A percentile compares a stretch with the other conserved stretches of the same genome.
Evolutionary conservation across 1,140 invertebrate species (phyloP).

Genomic region (Drosophila bifasciata): DNA sequence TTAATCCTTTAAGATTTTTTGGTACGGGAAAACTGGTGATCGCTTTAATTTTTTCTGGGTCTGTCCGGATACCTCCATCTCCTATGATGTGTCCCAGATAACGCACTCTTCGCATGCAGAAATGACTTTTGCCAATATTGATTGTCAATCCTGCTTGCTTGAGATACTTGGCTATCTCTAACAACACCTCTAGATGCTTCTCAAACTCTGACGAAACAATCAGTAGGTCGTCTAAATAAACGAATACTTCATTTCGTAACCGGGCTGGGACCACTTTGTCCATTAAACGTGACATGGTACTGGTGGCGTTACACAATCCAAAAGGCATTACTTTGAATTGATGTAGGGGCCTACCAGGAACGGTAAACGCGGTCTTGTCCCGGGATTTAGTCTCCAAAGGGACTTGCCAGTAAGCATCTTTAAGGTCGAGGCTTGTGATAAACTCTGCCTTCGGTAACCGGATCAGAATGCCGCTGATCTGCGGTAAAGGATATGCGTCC

Average conservation of each 20-base stretch:
- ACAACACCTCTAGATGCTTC: neutral
- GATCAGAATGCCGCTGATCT: conserved; percentile 1
- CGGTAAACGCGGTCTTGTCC: conserved; percentile 9
- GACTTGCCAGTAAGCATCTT: conserved; percentile 12
- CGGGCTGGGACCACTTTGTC: neutral
- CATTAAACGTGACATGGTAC: conserved; percentile 20
- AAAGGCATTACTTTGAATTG: conserved; percentile 19
- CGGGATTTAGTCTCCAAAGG: neutral
- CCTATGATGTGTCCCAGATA: conserved; percentile 3
- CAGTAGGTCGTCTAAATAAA: conserved; percentile 9
- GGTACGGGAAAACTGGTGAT: neutral
- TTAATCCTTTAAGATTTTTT: neutral
- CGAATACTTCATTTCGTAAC: neutral
- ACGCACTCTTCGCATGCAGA: neutral
- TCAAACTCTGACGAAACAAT: conserved; percentile 10
- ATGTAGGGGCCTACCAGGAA: conserved; percentile 6
- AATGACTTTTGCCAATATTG: conserved; percentile 9
- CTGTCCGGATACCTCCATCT: neutral
- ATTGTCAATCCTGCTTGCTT: conserved; percentile 7
- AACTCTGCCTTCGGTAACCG: conserved; percentile 1
- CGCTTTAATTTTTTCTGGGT: neutral
- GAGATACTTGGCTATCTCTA: neutral
- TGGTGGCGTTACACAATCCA: conserved; percentile 8
- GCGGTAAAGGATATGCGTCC: conserved; percentile 15
- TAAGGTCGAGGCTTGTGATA: conserved; percentile 8